Evolutionary conservation across 2,113 vertebrate species (phyloP).

Genomic region (Ceyx melanurus): DNA sequence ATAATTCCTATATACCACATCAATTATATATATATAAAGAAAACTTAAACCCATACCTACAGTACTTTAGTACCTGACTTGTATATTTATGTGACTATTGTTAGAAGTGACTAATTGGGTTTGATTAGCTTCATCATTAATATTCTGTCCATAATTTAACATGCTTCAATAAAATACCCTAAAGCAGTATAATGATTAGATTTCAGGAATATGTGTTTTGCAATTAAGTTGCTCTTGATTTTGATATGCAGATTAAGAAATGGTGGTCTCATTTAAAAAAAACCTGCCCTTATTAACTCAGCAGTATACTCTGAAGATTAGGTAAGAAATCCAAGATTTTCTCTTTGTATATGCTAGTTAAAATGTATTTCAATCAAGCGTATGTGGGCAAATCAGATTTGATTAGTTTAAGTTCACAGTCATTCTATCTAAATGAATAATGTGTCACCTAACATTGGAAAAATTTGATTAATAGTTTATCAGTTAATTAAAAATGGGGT

Average conservation of each 20-base stretch:
- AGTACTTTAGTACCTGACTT: slow-evolving; percentile 81
- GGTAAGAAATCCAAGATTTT: slow-evolving; percentile 85
- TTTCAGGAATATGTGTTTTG: slow-evolving; percentile 91
- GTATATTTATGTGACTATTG: slow-evolving; percentile 90
- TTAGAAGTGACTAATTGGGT: slow-evolving; percentile 89
- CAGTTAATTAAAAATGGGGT: slow-evolving; percentile 87
- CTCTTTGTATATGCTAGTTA: slow-evolving; percentile 86
- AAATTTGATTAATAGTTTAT: slow-evolving; percentile 91
- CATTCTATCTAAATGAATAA: slow-evolving; percentile 89
- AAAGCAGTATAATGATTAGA: slow-evolving; percentile 89
- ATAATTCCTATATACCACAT: slow-evolving; percentile 75
- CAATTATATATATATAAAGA: slow-evolving; percentile 70
- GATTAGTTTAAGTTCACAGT: slow-evolving; percentile 89
- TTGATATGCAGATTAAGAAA: slow-evolving; percentile 90
- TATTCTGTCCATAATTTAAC: slow-evolving; percentile 90
- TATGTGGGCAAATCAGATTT: slow-evolving; percentile 89
- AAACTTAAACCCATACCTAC: slow-evolving; percentile 73
- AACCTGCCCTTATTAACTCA: slow-evolving; percentile 87
- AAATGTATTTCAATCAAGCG: slow-evolving; percentile 88
- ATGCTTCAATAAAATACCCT: slow-evolving; percentile 90
- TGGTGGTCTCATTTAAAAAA: slow-evolving; percentile 84
- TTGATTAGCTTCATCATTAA: slow-evolving; percentile 89
- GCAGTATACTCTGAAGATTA: slow-evolving; percentile 86
- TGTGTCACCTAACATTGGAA: slow-evolving; percentile 89
- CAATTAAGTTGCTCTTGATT: slow-evolving; percentile 90